A percentile compares a stretch with the other conserved stretches of the same genome.
These are phyloP conservation scores for Aurelia sp. DNA, from an alignment of 30 jellyfish, hydroid and myxozoan species.

Conservation along the genomic window DNA sequence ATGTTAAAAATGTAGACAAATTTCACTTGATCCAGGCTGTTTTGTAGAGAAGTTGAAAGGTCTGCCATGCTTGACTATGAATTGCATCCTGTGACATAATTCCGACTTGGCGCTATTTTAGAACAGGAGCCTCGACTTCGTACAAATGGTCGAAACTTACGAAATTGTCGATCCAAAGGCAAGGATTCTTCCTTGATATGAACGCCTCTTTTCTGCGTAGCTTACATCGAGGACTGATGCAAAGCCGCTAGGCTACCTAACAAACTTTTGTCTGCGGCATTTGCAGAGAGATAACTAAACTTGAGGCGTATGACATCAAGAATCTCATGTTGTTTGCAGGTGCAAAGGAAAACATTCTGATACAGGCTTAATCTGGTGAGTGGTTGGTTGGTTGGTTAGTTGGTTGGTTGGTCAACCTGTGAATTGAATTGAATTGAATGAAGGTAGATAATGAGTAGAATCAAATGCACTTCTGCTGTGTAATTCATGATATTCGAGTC, in stretches of 20 bases:
- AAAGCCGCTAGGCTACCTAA: not conserved
- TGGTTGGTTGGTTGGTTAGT: not conserved
- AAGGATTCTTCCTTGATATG: too few species aligned
- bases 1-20: too few species aligned
- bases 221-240: not conserved
- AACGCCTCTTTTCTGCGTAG: too few species aligned
- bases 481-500: not conserved
- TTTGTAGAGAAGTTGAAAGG: too few species aligned
- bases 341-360: conserved; percentile 39
- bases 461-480: conserved; percentile 1
- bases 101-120: too few species aligned
- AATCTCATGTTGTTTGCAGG: conserved; percentile 20
- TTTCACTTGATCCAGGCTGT: too few species aligned
- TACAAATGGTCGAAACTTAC: too few species aligned
- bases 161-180: too few species aligned
- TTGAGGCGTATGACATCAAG: not conserved
- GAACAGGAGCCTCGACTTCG: too few species aligned
- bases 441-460: not conserved
- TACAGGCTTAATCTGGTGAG: conserved; percentile 17
- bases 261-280: too few species aligned
- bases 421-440: not conserved
- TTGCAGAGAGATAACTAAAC: not conserved
- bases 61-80: too few species aligned
- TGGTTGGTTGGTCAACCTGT: not conserved
- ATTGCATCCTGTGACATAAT: too few species aligned